Evolutionary conservation across 2,113 vertebrate species (phyloP).

Genomic region (Engystomops pustulosus): DNA sequence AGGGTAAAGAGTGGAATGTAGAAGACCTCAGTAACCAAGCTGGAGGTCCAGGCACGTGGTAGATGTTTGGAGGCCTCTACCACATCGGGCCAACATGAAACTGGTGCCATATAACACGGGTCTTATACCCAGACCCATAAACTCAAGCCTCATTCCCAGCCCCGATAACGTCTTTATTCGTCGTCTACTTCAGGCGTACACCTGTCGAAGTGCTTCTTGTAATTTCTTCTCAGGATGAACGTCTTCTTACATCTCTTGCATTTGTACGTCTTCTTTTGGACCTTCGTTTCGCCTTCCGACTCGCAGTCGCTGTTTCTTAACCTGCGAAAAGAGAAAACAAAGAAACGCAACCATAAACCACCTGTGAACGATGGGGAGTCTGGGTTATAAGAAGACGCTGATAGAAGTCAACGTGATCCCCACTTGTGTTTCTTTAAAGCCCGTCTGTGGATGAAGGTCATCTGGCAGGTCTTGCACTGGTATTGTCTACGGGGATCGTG

Average conservation of each 20-base stretch:
- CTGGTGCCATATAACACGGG: too few relatives aligned
- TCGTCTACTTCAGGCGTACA: not conserved
- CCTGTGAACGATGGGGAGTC: too few relatives aligned
- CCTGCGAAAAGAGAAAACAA: not conserved
- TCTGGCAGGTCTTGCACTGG: not conserved
- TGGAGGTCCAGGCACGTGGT: too few relatives aligned
- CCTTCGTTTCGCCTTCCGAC: too few relatives aligned
- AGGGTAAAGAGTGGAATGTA: too few relatives aligned
- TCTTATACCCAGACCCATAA: not conserved
- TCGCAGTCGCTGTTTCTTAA: not conserved
- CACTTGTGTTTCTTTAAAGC: not conserved
- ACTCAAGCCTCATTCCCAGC: not conserved
- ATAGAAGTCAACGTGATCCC: not conserved
- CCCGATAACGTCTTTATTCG: not conserved
- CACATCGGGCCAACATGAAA: too few relatives aligned
- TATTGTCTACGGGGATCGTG: not conserved
- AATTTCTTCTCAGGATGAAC: not conserved
- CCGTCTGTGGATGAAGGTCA: not conserved
- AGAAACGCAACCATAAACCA: not conserved
- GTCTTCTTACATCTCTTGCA: not conserved
- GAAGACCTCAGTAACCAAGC: too few relatives aligned
- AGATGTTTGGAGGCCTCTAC: too few relatives aligned
- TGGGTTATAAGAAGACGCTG: too few relatives aligned
- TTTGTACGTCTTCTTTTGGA: not conserved
- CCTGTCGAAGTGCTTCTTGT: not conserved